A percentile compares a stretch with the other conserved stretches of the same genome.
These are phyloP conservation scores for Baryphthengus martii DNA, from an alignment of 2,113 vertebrate species.

Conservation along the genomic window DNA sequence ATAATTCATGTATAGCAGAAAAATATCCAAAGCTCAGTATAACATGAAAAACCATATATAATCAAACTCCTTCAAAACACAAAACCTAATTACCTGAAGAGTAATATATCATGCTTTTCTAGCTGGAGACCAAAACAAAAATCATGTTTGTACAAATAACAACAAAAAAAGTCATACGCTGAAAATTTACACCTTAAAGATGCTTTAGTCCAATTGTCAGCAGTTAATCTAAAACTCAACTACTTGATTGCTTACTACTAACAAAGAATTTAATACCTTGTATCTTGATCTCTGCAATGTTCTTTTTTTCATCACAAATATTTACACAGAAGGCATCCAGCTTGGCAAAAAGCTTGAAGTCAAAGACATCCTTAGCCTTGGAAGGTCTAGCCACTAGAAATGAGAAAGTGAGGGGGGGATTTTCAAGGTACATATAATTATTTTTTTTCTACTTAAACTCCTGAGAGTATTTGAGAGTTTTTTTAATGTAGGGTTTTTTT, in stretches of 20 bases:
- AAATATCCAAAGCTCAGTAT: not conserved
- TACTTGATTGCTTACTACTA: not conserved
- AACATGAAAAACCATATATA: not conserved
- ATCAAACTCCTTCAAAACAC: not conserved
- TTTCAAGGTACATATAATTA: not conserved
- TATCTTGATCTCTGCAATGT: slow-evolving; percentile 91
- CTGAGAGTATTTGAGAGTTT: not conserved
- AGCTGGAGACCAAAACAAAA: not conserved
- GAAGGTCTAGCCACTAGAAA: slow-evolving; percentile 69
- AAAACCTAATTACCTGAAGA: not conserved
- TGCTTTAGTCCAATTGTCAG: not conserved
- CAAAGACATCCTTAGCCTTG: slow-evolving; percentile 79
- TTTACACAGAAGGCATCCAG: slow-evolving; percentile 86
- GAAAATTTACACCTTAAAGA: not conserved
- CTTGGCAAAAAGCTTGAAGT: slow-evolving; percentile 87
- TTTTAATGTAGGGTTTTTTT: not conserved
- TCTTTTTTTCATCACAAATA: slow-evolving; percentile 84
- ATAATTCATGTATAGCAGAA: not conserved
- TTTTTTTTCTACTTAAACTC: not conserved
- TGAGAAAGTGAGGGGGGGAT: not conserved
- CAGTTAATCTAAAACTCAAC: not conserved
- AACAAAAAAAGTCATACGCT: not conserved
- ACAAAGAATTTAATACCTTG: slow-evolving; percentile 77
- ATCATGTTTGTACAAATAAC: not conserved
- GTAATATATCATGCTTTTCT: not conserved